phyloP scores from a whole-genome alignment of 2,797 vertebrate species.

The Gymnopithys bicolor region DNA sequence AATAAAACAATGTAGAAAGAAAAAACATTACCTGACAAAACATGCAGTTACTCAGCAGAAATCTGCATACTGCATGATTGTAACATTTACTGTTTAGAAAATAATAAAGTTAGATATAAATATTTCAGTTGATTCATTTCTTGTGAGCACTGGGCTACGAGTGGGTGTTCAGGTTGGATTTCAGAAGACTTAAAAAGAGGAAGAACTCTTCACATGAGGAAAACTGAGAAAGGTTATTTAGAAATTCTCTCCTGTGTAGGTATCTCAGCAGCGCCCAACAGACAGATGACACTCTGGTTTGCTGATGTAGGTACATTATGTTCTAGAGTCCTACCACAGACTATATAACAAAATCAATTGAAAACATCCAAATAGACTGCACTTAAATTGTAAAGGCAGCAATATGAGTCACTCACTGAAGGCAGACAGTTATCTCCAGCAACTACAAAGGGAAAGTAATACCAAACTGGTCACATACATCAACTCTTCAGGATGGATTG shows the following conservation, averaged over 20 bases:
- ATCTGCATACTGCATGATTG: neutral
- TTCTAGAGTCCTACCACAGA: neutral
- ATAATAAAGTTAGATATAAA: neutral
- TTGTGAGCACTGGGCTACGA: neutral
- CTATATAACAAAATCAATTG: neutral
- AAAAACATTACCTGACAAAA: neutral
- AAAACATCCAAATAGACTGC: neutral
- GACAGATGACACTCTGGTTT: neutral
- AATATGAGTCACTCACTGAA: neutral
- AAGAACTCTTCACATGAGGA: neutral
- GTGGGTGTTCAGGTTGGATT: neutral
- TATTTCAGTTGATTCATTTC: neutral
- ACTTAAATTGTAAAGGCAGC: neutral
- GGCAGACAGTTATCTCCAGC: neutral
- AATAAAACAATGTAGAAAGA: neutral
- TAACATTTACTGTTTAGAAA: neutral
- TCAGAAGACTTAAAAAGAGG: neutral
- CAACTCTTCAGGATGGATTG: neutral
- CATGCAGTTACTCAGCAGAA: neutral
- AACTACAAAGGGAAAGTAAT: neutral
- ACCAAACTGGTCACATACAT: neutral
- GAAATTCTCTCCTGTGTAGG: neutral
- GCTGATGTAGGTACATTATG: accelerated
- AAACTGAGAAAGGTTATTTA: neutral
- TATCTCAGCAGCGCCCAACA: neutral